Evolutionary conservation across 1,140 invertebrate species (phyloP).

Genomic region (Trypoxylus dichotomus): DNA sequence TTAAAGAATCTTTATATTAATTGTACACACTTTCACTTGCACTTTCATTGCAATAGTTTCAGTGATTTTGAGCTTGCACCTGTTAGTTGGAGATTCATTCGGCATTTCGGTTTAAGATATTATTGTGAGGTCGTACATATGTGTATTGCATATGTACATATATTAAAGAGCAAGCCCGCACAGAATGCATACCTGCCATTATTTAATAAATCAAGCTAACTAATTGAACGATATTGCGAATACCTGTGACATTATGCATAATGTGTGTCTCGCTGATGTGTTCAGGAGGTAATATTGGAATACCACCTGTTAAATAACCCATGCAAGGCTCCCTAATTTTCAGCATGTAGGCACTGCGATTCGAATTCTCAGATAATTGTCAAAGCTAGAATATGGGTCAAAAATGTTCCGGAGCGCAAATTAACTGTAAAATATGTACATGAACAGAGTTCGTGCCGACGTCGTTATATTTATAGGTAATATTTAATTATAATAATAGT

Average conservation of each 20-base stretch:
- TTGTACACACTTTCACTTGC: too few relatives aligned
- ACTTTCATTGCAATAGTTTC: too few relatives aligned
- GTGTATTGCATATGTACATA: too few relatives aligned
- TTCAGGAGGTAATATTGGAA: slow-evolving; percentile 3
- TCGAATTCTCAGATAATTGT: not conserved
- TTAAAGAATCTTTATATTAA: too few relatives aligned
- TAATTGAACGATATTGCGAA: slow-evolving; percentile 20
- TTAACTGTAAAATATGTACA: not conserved
- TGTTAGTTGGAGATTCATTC: too few relatives aligned
- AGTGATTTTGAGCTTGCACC: too few relatives aligned
- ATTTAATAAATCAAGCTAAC: slow-evolving; percentile 3
- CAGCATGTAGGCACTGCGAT: not conserved
- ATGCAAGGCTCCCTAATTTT: not conserved
- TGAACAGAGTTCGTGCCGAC: not conserved
- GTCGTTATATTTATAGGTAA: too few relatives aligned
- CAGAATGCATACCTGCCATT: not conserved
- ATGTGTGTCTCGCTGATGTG: not conserved
- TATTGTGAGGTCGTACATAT: too few relatives aligned
- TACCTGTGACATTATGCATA: slow-evolving; percentile 7
- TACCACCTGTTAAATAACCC: slow-evolving; percentile 13
- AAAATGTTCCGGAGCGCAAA: not conserved
- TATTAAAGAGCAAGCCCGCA: too few relatives aligned
- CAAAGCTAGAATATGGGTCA: not conserved
- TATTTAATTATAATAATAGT: too few relatives aligned
- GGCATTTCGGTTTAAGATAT: too few relatives aligned